phyloP scores from a whole-genome alignment of 2,888 invertebrate species.

The Resseliella maxima region DNA sequence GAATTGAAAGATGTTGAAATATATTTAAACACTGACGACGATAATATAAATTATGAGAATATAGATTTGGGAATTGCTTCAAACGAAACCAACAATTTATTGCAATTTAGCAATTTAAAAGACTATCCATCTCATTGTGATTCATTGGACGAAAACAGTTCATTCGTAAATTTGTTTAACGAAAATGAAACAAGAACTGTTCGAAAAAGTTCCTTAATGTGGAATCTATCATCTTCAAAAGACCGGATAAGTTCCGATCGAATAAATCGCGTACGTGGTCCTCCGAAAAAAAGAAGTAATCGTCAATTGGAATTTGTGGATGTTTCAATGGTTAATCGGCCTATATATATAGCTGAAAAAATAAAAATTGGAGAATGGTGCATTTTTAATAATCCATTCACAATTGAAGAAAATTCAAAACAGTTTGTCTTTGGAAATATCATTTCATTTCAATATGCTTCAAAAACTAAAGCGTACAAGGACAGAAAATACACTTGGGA shows the following conservation, averaged over 20 bases:
- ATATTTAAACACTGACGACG: neutral
- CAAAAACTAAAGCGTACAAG: neutral
- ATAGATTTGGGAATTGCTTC: neutral
- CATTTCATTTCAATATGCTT: neutral
- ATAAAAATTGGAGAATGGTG: constrained; percentile 5
- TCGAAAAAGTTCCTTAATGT: neutral
- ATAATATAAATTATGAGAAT: neutral
- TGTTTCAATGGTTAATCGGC: neutral
- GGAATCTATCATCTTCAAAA: neutral
- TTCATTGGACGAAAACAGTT: neutral
- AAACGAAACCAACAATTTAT: neutral
- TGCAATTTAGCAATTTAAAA: neutral
- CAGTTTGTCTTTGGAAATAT: neutral
- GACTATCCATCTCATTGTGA: neutral
- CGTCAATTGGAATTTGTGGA: neutral
- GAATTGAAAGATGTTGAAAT: neutral
- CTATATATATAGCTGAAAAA: neutral
- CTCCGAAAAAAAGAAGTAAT: too few relatives aligned
- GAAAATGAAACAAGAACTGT: neutral
- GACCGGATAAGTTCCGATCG: constrained; percentile 13
- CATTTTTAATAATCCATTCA: neutral
- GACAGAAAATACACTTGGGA: neutral
- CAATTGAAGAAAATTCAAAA: too few relatives aligned
- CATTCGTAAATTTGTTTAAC: neutral
- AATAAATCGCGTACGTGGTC: neutral